Conservation (phyloP, 2,797 vertebrate genomes). For the Hirundo rustica region DNA sequence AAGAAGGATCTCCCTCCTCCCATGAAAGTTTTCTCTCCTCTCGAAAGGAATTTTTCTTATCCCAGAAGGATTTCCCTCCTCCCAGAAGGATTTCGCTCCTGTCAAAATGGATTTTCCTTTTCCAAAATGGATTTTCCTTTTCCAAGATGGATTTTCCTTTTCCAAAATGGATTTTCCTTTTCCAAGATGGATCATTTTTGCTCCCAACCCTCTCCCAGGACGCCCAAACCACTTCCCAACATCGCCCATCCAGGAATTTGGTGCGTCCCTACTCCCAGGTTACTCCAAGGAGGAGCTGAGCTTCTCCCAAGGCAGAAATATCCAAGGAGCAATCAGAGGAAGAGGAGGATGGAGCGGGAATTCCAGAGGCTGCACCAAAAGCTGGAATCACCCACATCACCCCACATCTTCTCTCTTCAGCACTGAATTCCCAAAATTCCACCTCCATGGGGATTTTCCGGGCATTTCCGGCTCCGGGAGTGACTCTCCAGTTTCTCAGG, state of each 20-base stretch:
- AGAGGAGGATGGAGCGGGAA: not conserved
- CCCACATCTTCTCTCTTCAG: not conserved
- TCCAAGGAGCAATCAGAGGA: not conserved
- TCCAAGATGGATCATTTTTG: not conserved
- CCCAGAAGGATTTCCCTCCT: not conserved
- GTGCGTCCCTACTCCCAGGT: not conserved
- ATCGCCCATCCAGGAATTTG: accelerated
- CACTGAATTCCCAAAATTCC: not conserved
- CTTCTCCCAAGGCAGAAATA: not conserved
- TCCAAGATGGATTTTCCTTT: too few relatives aligned
- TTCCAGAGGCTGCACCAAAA: not conserved
- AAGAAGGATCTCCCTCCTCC: not conserved
- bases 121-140: too few relatives aligned
- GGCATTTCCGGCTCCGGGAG: not conserved
- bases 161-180: too few relatives aligned
- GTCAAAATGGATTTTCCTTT: too few relatives aligned
- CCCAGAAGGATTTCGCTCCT: too few relatives aligned
- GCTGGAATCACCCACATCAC: accelerated
- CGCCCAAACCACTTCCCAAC: not conserved
- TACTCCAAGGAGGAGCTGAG: not conserved
- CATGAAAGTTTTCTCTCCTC: not conserved
- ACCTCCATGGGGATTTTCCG: not conserved
- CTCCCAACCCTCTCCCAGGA: not conserved
- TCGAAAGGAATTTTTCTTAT: not conserved
- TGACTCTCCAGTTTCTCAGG: not conserved